Percentiles rank a stretch among this genome's conserved stretches.
phyloP scores from a whole-genome alignment of 2,797 vertebrate genomes.

The Peromyscus nudipes region DNA sequence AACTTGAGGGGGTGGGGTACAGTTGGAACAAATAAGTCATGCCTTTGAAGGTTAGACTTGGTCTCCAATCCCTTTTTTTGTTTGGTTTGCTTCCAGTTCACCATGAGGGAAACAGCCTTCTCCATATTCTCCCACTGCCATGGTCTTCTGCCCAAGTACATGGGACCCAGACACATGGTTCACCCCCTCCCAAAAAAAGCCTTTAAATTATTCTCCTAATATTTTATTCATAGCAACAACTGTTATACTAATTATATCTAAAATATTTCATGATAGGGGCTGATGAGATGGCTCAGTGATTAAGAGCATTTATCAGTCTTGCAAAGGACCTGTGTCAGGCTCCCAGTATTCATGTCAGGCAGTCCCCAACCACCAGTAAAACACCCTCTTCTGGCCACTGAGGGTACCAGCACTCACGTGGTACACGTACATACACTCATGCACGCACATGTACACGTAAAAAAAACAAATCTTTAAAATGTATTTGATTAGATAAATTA shows the following conservation, averaged over 20 bases:
- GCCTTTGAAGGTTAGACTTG: neutral
- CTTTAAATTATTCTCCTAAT: neutral
- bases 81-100: neutral
- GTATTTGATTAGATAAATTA: conserved; percentile 1
- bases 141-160: neutral
- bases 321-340: neutral
- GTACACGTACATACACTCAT: neutral
- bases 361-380: neutral
- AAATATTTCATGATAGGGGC: neutral
- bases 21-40: neutral
- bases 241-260: neutral
- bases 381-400: neutral
- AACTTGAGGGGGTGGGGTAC: neutral
- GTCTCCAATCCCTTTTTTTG: no score
- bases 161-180: neutral
- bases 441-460: neutral
- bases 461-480: neutral
- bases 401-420: neutral
- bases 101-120: neutral
- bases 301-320: neutral
- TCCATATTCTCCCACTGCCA: neutral
- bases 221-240: neutral
- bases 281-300: neutral
- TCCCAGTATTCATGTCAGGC: neutral
- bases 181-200: neutral